A percentile compares a stretch with the other conserved stretches of the same genome.
Evolutionary conservation across 2,113 vertebrate species (phyloP).

Genomic region (Xiphophorus couchianus): DNA sequence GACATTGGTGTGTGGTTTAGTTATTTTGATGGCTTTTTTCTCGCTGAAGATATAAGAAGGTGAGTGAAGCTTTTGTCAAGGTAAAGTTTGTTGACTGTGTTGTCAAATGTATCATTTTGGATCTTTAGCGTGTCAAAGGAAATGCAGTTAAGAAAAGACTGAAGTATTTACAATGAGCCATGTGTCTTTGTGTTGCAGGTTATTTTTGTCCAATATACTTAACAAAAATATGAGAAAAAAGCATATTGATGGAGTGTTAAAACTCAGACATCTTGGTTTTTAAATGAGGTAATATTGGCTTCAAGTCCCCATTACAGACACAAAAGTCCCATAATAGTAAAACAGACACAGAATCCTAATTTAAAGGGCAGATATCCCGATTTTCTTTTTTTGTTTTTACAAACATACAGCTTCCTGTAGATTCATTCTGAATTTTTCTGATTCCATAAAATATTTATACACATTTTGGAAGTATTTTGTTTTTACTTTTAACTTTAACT

Average conservation of each 20-base stretch:
- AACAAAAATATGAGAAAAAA: background rate
- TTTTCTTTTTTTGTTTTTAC: background rate
- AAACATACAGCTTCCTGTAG: no score
- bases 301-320: slow-evolving; percentile 3
- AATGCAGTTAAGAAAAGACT: slow-evolving; percentile 28
- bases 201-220: slow-evolving; percentile 30
- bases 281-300: background rate
- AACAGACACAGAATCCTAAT: slow-evolving; percentile 20
- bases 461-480: no score
- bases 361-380: background rate
- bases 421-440: no score
- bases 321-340: slow-evolving; percentile 7
- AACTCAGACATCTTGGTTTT: background rate
- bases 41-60: slow-evolving; percentile 1
- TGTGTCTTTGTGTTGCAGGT: slow-evolving; percentile 53
- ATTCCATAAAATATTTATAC: no score
- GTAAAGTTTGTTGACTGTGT: slow-evolving; percentile 1
- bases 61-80: slow-evolving; percentile 17
- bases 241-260: background rate
- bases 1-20: background rate
- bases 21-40: background rate
- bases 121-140: slow-evolving; percentile 28
- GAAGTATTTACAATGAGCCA: slow-evolving; percentile 13
- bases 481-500: no score
- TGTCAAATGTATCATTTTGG: slow-evolving; percentile 3